Conservation (phyloP, 2,888 invertebrate species). For the Augiades crinisus region DNA sequence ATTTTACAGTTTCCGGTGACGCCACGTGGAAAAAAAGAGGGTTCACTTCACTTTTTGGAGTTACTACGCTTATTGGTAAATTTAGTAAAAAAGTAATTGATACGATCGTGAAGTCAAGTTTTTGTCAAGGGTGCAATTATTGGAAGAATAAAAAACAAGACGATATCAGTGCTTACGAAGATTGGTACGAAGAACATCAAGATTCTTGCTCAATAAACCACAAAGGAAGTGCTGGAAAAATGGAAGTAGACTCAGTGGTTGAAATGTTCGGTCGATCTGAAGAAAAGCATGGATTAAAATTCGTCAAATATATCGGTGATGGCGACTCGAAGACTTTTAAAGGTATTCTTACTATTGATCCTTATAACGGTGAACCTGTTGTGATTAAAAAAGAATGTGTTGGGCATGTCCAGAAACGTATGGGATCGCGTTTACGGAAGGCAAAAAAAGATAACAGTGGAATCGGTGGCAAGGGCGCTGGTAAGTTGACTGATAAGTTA, state of each 20-base stretch:
- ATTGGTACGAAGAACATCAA: constrained; percentile 17
- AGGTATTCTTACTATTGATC: constrained; percentile 25
- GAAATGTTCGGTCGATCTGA: constrained; percentile 32
- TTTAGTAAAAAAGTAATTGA: constrained; percentile 32
- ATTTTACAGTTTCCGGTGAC: constrained; percentile 35
- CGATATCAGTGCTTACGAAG: constrained; percentile 5
- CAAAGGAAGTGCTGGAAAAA: background rate
- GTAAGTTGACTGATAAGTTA: constrained; percentile 36
- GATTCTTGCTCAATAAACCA: constrained; percentile 4
- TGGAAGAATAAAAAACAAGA: constrained; percentile 4
- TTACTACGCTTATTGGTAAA: constrained; percentile 33
- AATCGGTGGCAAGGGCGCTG: constrained; percentile 18
- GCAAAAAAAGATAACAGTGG: background rate
- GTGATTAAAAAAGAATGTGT: constrained; percentile 28
- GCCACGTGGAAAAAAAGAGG: constrained; percentile 37
- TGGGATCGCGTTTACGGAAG: constrained; percentile 30
- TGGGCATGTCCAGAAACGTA: constrained; percentile 37
- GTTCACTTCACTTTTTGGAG: constrained; percentile 35
- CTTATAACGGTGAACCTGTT: constrained; percentile 25
- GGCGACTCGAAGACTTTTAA: constrained; percentile 28
- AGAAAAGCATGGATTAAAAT: constrained; percentile 27
- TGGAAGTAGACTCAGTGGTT: constrained; percentile 24
- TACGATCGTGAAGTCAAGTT: constrained; percentile 9
- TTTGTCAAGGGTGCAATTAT: constrained; percentile 11
- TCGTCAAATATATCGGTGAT: constrained; percentile 30